Percentiles rank a stretch among this genome's conserved stretches.
These are phyloP conservation scores for Campoletis sonorensis DNA, from an alignment of 1,140 invertebrate genomes.

Conservation along the genomic window DNA sequence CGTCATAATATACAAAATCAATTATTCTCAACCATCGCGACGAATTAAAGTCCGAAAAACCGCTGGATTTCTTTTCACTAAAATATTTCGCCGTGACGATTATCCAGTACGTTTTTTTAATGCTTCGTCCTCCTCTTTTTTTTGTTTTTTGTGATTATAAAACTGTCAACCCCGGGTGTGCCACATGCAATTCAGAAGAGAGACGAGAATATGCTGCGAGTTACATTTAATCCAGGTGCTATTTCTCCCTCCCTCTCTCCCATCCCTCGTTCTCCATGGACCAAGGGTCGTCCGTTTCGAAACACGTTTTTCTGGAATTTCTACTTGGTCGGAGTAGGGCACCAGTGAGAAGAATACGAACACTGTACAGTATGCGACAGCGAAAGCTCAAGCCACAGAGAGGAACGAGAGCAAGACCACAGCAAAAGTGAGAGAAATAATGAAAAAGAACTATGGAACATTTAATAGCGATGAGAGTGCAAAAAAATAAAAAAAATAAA, in stretches of 20 bases:
- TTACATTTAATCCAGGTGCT: conserved; percentile 14
- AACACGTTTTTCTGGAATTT: conserved; percentile 20
- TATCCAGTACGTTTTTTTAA: neutral
- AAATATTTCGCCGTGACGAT: conserved; percentile 8
- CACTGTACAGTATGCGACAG: neutral
- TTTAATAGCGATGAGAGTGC: conserved; percentile 1
- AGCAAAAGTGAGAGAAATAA: neutral
- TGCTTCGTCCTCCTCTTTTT: neutral
- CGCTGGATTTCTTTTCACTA: neutral
- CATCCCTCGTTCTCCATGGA: neutral
- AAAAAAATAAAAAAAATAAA: too few species aligned
- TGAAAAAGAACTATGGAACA: conserved; percentile 1
- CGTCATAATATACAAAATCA: neutral
- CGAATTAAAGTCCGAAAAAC: too few species aligned
- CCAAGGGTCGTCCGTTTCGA: neutral
- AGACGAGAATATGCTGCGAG: conserved; percentile 19
- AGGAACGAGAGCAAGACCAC: neutral
- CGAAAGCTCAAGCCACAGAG: conserved; percentile 13
- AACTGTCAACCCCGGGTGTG: conserved; percentile 12
- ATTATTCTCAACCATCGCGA: too few species aligned
- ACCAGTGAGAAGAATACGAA: conserved; percentile 13
- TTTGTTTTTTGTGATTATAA: conserved; percentile 14
- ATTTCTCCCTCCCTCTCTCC: neutral
- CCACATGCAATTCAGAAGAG: conserved; percentile 1
- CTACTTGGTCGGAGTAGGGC: conserved; percentile 16